phyloP scores from a whole-genome alignment of 2,797 vertebrate genomes.

The Vireo griseus region DNA sequence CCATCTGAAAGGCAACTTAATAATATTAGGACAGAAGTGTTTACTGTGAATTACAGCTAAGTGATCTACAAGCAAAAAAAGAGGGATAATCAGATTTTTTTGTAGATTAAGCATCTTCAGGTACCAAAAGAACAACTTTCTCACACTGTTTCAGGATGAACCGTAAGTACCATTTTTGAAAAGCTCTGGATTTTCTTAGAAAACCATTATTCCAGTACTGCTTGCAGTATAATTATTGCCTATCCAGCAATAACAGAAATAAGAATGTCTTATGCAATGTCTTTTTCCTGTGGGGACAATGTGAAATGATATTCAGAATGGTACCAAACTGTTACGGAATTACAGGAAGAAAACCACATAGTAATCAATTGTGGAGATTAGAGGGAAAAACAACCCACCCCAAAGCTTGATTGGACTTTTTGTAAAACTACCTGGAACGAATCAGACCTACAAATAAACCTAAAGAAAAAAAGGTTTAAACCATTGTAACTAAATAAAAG shows the following conservation, averaged over 20 bases:
- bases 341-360: neutral
- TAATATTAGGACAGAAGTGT: neutral
- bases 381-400: neutral
- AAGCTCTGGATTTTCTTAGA: neutral
- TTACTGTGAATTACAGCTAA: neutral
- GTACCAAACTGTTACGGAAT: neutral
- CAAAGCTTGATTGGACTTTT: neutral
- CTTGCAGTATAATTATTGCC: constrained; percentile 11
- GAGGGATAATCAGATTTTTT: neutral
- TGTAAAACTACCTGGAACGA: neutral
- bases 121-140: neutral
- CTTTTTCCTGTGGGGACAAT: neutral
- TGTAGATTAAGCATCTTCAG: neutral
- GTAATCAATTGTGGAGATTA: neutral
- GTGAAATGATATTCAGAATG: neutral
- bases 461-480: neutral
- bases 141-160: neutral
- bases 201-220: neutral
- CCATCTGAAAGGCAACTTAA: neutral
- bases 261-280: neutral
- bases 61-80: neutral
- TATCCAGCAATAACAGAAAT: constrained; percentile 31
- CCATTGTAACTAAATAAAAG: neutral
- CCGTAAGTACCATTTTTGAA: neutral
- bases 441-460: neutral